These are phyloP conservation scores for Desmophyllum pertusum DNA, from an alignment of 92 coral and sea anemone species.

Conservation along the genomic window DNA sequence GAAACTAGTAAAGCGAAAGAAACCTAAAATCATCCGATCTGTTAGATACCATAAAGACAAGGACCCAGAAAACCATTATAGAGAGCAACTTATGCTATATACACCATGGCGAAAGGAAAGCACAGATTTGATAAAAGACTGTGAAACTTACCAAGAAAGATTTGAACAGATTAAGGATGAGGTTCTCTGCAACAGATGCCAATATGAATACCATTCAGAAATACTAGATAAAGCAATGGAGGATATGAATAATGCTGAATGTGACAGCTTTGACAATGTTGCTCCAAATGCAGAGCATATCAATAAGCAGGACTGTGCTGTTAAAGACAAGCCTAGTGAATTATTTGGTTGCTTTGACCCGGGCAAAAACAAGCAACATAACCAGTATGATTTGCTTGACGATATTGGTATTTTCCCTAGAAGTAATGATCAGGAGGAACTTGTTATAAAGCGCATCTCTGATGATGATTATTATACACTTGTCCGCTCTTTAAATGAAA, in stretches of 20 bases:
- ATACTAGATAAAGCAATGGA: constrained; percentile 63
- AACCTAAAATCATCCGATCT: constrained; percentile 65
- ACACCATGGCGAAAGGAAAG: constrained; percentile 63
- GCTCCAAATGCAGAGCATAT: constrained; percentile 63
- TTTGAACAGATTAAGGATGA: constrained; percentile 54
- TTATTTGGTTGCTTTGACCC: too few relatives aligned
- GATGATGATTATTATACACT: constrained; percentile 12
- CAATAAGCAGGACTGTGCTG: too few relatives aligned
- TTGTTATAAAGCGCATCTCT: constrained; percentile 2
- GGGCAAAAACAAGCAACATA: too few relatives aligned
- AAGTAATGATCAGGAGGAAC: constrained; percentile 42
- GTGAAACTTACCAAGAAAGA: constrained; percentile 56
- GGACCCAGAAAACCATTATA: constrained; percentile 53
- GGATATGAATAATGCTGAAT: constrained; percentile 50
- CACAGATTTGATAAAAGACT: constrained; percentile 45
- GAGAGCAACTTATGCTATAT: too few relatives aligned
- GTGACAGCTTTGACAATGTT: constrained; percentile 38
- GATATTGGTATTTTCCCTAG: constrained; percentile 39
- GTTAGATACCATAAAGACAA: constrained; percentile 66
- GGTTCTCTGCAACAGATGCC: constrained; percentile 42
- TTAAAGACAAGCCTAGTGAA: too few relatives aligned
- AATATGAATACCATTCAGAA: too few relatives aligned
- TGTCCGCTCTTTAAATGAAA: constrained; percentile 9
- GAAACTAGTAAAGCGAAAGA: constrained; percentile 55
- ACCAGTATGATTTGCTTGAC: constrained; percentile 27